Evolutionary conservation across 2,888 invertebrate species (phyloP).

Genomic region (Parasteatoda lunata): DNA sequence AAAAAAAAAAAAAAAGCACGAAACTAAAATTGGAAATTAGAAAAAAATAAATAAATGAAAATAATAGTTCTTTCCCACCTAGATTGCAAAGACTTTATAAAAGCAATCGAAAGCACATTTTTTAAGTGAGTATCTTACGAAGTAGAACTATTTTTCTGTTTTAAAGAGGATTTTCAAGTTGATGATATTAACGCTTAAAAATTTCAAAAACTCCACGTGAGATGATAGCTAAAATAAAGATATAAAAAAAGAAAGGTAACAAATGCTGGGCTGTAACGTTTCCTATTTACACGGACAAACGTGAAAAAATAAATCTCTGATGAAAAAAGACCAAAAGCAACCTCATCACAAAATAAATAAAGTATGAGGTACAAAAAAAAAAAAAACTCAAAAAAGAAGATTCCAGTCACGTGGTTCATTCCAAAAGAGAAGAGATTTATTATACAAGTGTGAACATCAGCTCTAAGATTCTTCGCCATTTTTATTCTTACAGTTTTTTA

Average conservation of each 20-base stretch:
- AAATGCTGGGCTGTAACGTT: not conserved
- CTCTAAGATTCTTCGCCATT: constrained; percentile 11
- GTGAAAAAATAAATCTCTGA: not conserved
- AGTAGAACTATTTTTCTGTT: not conserved
- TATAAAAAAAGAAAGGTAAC: not conserved
- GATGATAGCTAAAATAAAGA: not conserved
- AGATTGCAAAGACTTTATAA: not conserved
- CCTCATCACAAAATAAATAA: constrained; percentile 23
- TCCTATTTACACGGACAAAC: not conserved
- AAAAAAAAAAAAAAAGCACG: too few relatives aligned
- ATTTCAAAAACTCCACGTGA: constrained; percentile 2
- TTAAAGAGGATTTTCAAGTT: not conserved
- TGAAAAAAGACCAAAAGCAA: constrained; percentile 6
- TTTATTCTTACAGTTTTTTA: not conserved
- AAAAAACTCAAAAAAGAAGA: constrained; percentile 7
- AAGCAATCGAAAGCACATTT: not conserved
- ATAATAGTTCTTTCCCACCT: too few relatives aligned
- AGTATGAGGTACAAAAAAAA: not conserved
- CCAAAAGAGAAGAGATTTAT: constrained; percentile 52
- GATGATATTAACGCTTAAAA: constrained; percentile 1
- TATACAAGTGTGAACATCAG: constrained; percentile 62
- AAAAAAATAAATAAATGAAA: not conserved
- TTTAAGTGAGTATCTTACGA: not conserved
- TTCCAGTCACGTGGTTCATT: constrained; percentile 58
- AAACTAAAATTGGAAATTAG: not conserved